Conservation (phyloP, 2,113 vertebrate genomes). For the Tetrao urogallus region DNA sequence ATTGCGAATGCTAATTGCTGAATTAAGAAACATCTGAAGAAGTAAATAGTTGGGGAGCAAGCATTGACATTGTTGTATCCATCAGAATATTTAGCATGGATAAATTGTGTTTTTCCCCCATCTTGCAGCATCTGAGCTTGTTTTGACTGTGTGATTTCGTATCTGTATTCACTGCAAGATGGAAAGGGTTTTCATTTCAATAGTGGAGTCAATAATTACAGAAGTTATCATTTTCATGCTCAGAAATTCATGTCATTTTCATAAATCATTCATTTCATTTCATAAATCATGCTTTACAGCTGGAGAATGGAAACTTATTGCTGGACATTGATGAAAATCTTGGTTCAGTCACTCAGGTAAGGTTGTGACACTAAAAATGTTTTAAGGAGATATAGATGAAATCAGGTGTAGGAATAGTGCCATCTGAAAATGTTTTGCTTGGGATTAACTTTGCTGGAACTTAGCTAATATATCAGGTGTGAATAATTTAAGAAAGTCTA, state of each 20-base stretch:
- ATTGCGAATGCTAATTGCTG: neutral
- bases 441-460: neutral
- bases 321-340: slow-evolving; percentile 87
- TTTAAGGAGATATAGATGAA: slow-evolving; percentile 58
- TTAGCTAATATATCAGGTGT: neutral
- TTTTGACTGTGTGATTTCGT: neutral
- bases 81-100: neutral
- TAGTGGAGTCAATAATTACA: slow-evolving; percentile 46
- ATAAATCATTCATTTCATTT: slow-evolving; percentile 79
- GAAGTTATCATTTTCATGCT: slow-evolving; percentile 72
- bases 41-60: slow-evolving; percentile 3
- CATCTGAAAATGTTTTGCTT: neutral
- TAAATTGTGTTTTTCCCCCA: neutral
- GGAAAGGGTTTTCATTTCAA: neutral
- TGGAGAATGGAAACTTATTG: slow-evolving; percentile 89
- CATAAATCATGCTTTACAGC: slow-evolving; percentile 84
- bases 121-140: neutral
- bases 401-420: neutral
- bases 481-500: slow-evolving; percentile 14
- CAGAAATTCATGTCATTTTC: slow-evolving; percentile 78
- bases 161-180: slow-evolving; percentile 23
- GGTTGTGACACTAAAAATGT: slow-evolving; percentile 57
- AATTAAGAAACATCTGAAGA: slow-evolving; percentile 9
- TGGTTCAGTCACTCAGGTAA: slow-evolving; percentile 89
- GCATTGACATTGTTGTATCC: neutral